phyloP scores from a whole-genome alignment of 1,140 invertebrate species.

The Cepaea nemoralis region DNA sequence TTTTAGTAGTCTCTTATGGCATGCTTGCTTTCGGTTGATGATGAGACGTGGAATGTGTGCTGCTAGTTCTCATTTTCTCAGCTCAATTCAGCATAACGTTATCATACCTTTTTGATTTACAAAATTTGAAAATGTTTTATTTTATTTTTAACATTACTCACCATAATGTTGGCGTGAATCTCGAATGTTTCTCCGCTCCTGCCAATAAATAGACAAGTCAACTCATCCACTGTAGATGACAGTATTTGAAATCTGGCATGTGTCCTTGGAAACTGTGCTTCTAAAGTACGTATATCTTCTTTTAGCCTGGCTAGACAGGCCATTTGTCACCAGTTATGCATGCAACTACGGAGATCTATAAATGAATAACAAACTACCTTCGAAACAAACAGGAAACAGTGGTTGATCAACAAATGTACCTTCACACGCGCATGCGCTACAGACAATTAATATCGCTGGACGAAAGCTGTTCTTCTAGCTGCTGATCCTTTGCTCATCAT shows the following conservation, averaged over 20 bases:
- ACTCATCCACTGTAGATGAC: constrained; percentile 96
- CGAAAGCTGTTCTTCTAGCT: too few species aligned
- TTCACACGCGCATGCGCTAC: not conserved
- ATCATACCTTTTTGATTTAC: too few species aligned
- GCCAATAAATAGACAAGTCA: constrained; percentile 95
- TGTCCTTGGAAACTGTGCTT: constrained; percentile 92
- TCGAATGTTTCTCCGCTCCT: constrained; percentile 94
- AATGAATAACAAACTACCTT: not conserved
- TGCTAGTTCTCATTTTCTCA: too few species aligned
- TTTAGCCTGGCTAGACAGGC: constrained; percentile 97
- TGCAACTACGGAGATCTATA: not conserved
- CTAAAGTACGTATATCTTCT: constrained; percentile 96
- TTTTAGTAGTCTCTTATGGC: too few species aligned
- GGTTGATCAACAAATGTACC: too few species aligned
- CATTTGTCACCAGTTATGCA: constrained; percentile 75
- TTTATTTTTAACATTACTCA: too few species aligned
- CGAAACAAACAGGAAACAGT: constrained; percentile 47
- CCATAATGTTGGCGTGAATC: constrained; percentile 97
- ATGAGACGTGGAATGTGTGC: too few species aligned
- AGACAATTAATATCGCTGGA: too few species aligned
- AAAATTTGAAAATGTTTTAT: too few species aligned
- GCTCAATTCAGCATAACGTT: too few species aligned
- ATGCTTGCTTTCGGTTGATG: too few species aligned
- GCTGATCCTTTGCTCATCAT: too few species aligned
- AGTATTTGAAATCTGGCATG: constrained; percentile 91